These are phyloP conservation scores for Mandrillus leucophaeus DNA, from an alignment of 2,113 vertebrate species.

Conservation along the genomic window DNA sequence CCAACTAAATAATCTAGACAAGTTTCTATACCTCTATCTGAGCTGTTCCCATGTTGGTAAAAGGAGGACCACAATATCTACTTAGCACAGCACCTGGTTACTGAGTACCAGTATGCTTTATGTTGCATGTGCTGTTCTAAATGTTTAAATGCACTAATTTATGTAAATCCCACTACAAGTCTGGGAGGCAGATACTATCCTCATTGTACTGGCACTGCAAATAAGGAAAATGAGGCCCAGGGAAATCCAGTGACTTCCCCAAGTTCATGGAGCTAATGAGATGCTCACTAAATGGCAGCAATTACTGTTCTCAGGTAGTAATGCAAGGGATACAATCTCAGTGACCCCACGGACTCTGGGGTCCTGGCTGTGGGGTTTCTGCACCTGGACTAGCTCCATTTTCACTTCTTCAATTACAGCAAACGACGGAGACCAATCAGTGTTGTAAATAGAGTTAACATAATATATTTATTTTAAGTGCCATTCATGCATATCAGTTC, in stretches of 20 bases:
- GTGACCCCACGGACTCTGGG: background rate
- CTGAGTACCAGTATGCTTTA: background rate
- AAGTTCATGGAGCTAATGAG: background rate
- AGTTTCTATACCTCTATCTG: background rate
- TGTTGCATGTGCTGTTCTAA: background rate
- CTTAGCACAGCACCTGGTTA: background rate
- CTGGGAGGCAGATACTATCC: background rate
- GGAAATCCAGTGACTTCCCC: background rate
- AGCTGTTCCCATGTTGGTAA: background rate
- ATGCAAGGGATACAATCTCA: background rate
- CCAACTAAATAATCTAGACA: background rate
- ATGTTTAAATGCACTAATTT: background rate
- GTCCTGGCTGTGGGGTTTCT: background rate
- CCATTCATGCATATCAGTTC: slow-evolving; percentile 97
- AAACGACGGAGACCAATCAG: slow-evolving; percentile 42
- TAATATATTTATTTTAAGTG: slow-evolving; percentile 94
- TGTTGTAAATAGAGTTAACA: slow-evolving; percentile 89
- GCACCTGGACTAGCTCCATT: background rate
- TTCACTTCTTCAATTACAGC: background rate
- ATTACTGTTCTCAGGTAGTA: background rate
- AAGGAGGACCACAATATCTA: background rate
- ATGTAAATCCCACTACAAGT: background rate
- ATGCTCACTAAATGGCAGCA: background rate
- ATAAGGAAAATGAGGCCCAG: slow-evolving; percentile 5
- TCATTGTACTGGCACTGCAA: slow-evolving; percentile 2